phyloP scores from a whole-genome alignment of 2,888 invertebrate species.

The Drosophila leonis region DNA sequence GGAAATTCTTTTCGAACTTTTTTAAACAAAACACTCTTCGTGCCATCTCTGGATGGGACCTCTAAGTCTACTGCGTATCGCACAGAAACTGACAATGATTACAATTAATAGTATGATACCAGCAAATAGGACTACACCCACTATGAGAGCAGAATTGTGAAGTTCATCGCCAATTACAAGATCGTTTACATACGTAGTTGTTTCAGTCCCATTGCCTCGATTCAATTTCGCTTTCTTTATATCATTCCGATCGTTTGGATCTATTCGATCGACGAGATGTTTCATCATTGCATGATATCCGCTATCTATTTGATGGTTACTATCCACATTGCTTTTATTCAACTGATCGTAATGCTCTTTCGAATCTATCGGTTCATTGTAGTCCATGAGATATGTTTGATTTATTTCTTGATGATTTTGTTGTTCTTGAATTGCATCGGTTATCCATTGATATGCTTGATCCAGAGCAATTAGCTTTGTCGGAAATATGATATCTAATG shows the following conservation, averaged over 20 bases:
- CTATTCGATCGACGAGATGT: neutral
- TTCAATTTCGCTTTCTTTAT: neutral
- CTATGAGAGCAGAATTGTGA: neutral
- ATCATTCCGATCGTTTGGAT: neutral
- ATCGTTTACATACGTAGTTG: neutral
- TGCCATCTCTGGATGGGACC: neutral
- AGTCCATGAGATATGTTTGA: neutral
- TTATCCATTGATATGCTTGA: neutral
- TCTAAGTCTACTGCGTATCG: accelerated
- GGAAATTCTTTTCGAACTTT: neutral
- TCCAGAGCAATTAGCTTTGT: neutral
- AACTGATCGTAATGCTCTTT: neutral
- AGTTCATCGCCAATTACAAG: neutral
- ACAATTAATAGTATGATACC: neutral
- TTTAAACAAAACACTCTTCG: neutral
- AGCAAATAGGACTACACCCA: neutral
- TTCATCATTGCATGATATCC: too few species aligned
- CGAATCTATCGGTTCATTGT: neutral
- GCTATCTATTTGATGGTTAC: neutral
- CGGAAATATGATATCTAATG: too few species aligned
- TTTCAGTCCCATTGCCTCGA: neutral
- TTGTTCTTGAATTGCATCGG: neutral
- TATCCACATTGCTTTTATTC: neutral
- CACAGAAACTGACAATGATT: neutral
- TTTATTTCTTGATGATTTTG: neutral